phyloP scores from a whole-genome alignment of 1,140 invertebrate genomes.

The Nephila pilipes region DNA sequence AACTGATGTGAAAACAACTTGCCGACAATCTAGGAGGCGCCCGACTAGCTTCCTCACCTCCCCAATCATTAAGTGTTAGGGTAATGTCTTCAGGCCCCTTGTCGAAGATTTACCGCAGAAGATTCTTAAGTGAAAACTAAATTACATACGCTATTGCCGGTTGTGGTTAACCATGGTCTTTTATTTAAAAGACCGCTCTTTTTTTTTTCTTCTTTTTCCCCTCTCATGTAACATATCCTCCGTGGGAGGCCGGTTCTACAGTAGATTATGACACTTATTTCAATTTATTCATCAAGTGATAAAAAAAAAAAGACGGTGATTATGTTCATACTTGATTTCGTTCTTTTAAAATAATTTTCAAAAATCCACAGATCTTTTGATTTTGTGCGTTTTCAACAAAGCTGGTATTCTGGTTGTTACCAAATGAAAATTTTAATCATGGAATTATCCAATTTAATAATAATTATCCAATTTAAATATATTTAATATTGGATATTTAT shows the following conservation, averaged over 20 bases:
- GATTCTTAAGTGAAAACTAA: conserved; percentile 8
- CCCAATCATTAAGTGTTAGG: neutral
- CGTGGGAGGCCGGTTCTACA: neutral
- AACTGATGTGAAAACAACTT: neutral
- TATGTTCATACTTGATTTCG: no score
- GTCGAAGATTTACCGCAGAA: neutral
- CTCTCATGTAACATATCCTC: neutral
- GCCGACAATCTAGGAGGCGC: neutral
- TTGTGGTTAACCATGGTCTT: conserved; percentile 30
- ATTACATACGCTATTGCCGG: neutral
- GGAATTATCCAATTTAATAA: no score
- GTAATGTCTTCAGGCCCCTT: conserved; percentile 1
- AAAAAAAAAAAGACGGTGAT: no score
- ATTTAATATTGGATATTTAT: no score
- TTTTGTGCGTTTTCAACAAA: no score
- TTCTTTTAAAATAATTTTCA: no score
- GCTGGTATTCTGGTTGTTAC: no score
- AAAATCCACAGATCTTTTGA: no score
- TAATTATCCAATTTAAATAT: no score
- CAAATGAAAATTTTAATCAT: no score
- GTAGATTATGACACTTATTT: neutral
- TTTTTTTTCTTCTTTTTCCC: no score
- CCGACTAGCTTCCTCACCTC: neutral
- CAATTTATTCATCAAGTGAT: no score
- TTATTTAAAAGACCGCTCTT: conserved; percentile 17